phyloP scores from a whole-genome alignment of 1,140 invertebrate genomes.

The Drosophila nigromelanica region DNA sequence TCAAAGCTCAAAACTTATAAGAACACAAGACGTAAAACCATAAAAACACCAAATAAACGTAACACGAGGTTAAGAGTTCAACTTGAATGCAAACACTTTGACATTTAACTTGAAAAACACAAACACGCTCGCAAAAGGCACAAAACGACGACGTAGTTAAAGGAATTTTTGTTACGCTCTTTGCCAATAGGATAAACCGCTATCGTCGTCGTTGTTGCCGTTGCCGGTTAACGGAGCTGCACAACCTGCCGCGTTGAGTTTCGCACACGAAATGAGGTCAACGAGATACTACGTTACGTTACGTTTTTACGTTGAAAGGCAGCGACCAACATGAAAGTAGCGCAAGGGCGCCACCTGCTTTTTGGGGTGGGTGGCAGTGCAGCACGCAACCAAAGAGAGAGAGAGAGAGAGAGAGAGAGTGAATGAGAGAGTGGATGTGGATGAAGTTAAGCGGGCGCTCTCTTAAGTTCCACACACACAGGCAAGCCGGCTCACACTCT shows the following conservation, averaged over 20 bases:
- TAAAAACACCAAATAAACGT: not conserved
- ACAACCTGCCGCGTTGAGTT: slow-evolving; percentile 80
- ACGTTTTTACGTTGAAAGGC: slow-evolving; percentile 38
- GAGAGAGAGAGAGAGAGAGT: slow-evolving; percentile 4
- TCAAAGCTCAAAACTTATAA: not conserved
- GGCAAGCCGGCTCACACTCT: slow-evolving; percentile 34
- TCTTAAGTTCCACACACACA: slow-evolving; percentile 47
- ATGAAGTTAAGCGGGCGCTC: not conserved
- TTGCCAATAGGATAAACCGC: not conserved
- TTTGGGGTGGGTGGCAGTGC: slow-evolving; percentile 57
- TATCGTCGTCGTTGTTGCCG: slow-evolving; percentile 1
- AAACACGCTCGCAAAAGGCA: not conserved
- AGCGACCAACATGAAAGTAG: slow-evolving; percentile 62
- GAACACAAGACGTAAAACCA: slow-evolving; percentile 4
- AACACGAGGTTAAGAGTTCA: slow-evolving; percentile 39
- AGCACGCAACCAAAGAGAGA: slow-evolving; percentile 4
- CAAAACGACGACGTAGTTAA: slow-evolving; percentile 5
- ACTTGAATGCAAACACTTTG: slow-evolving; percentile 45
- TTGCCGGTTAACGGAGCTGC: slow-evolving; percentile 47
- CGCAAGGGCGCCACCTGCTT: slow-evolving; percentile 74
- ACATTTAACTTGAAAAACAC: slow-evolving; percentile 42
- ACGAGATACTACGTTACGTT: slow-evolving; percentile 80
- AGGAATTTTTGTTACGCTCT: slow-evolving; percentile 17
- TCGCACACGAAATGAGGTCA: slow-evolving; percentile 83
- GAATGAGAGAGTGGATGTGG: not conserved